Conservation (phyloP, 2,797 vertebrate genomes). For the Furcifer pardalis region DNA sequence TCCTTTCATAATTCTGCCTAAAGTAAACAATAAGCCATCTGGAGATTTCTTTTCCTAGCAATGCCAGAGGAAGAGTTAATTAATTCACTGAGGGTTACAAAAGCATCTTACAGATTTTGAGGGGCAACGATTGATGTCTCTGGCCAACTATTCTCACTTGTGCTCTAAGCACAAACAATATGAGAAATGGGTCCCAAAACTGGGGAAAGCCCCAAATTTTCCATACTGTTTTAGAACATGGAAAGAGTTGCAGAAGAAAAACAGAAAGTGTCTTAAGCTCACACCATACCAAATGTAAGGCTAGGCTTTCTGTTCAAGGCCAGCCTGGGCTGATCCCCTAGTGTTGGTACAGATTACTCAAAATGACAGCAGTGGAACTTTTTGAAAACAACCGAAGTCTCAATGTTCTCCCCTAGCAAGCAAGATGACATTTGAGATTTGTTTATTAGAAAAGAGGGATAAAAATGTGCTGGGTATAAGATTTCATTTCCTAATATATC, state of each 20-base stretch:
- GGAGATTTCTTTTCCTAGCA: background rate
- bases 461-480: slow-evolving; percentile 56
- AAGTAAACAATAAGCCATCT: background rate
- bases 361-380: background rate
- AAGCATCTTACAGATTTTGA: background rate
- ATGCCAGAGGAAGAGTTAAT: background rate
- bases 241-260: background rate
- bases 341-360: background rate
- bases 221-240: too few relatives aligned
- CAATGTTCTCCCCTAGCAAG: slow-evolving; percentile 30
- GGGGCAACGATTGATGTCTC: too few relatives aligned
- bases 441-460: slow-evolving; percentile 58
- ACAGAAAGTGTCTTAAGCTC: background rate
- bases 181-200: too few relatives aligned
- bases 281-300: background rate
- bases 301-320: background rate
- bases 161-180: too few relatives aligned
- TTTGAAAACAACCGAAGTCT: slow-evolving; percentile 9
- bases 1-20: background rate
- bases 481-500: slow-evolving; percentile 40
- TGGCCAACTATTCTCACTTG: too few relatives aligned
- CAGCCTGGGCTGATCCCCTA: background rate
- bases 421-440: slow-evolving; percentile 33
- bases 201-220: too few relatives aligned
- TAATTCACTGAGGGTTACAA: background rate